phyloP scores from a whole-genome alignment of 2,888 invertebrate species.

The Meghimatium bilineatum region DNA sequence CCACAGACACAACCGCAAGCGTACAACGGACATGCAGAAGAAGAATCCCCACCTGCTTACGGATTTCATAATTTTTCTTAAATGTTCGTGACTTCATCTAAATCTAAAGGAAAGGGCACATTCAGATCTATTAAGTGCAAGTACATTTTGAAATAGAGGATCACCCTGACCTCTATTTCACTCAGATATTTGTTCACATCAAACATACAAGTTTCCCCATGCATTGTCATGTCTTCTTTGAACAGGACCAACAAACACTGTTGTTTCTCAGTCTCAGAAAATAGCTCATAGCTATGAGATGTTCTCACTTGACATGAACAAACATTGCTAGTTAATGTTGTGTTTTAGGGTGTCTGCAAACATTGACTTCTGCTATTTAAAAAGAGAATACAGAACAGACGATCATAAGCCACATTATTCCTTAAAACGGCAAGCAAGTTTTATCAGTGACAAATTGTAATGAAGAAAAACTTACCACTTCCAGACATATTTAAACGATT shows the following conservation, averaged over 20 bases:
- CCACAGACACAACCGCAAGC: too few species aligned
- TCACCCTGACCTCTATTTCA: conserved; percentile 11
- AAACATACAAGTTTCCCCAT: not conserved
- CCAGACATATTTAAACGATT: not conserved
- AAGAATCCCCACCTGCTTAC: too few species aligned
- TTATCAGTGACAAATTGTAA: not conserved
- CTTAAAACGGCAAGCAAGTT: not conserved
- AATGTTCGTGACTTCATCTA: too few species aligned
- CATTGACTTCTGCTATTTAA: conserved; percentile 22
- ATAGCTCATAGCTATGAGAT: not conserved
- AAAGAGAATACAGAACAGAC: not conserved
- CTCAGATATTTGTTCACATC: not conserved
- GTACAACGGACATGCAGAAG: too few species aligned
- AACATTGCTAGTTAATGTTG: not conserved
- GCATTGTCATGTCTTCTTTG: not conserved
- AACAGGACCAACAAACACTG: conserved; percentile 34
- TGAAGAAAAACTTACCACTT: not conserved
- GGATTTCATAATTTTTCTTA: too few species aligned
- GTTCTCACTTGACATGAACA: conserved; percentile 16
- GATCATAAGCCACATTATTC: not conserved
- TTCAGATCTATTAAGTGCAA: not conserved
- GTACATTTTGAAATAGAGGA: not conserved
- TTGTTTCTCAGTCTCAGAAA: not conserved
- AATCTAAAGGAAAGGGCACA: not conserved
- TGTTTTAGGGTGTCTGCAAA: conserved; percentile 8